Evolutionary conservation across 2,113 vertebrate species (phyloP), one percentile per base, ranked within the genome.

Genomic region (Microcebus griseorufus): DNA sequence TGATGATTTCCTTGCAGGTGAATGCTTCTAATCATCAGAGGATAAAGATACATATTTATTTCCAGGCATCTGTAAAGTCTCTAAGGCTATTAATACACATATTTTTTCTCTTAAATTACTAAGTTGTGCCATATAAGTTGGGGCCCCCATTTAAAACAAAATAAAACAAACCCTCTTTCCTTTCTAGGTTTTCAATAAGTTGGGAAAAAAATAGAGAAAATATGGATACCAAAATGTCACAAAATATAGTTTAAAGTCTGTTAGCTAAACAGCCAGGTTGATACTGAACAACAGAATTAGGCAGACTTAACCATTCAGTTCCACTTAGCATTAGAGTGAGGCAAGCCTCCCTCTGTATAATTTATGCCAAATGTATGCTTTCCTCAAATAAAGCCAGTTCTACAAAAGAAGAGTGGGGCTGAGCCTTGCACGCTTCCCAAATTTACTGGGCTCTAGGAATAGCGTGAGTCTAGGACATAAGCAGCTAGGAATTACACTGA

Each of bases 1-100:
- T 88, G 76, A 84, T 10, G 67, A 16, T 55, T 51, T 95, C 53
- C 72, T 95, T 95, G 70, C 10, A 88, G 39, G 23, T 58, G 51
- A 95, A 80, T 32, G 29, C 5, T 48, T 92, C 29, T 89, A 82
- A 48, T 78, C 51, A 88, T 94, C 85, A 90, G 45, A 84, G 55
- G 65, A 53, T 78, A 87, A 78, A 4, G 92, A n/a, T 65, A 25
- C 16, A 18, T 88, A 58, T 78, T 64, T 87, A 88, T 70, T 95
- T 82, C 32, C 12, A 82, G 32, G 42, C 27, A 73, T 86, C 34
- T 78, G 13, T 48, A 45, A 58, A 27, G 34, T 82, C 39, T 94
- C 45, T 17, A 64, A 65, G 27, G 27, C 23, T 86, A 51, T 42
- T 80, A 53, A 88, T n/a, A 9, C 32, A 76, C 42, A 9, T 13